Conservation (phyloP, 2,888 invertebrate genomes). For the Fragum sueziense region DNA sequence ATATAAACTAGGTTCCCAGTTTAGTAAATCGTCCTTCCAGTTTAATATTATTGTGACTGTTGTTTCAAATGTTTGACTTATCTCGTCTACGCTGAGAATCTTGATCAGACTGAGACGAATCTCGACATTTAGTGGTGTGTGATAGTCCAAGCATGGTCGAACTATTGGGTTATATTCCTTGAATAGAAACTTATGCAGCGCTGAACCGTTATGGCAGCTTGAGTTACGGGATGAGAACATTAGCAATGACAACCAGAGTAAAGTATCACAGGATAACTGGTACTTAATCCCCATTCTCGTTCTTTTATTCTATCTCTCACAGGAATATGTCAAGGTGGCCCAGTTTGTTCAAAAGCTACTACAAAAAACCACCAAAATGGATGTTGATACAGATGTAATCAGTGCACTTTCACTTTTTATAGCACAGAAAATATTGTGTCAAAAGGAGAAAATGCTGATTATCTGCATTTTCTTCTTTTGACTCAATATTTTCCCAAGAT, state of each 20-base stretch:
- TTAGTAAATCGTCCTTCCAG: slow-evolving; percentile 42
- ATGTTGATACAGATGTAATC: too few species aligned
- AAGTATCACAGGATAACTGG: background rate
- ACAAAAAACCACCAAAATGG: too few species aligned
- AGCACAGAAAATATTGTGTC: too few species aligned
- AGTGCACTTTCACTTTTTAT: too few species aligned
- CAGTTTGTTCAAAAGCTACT: too few species aligned
- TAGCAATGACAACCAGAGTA: background rate
- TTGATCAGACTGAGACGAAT: slow-evolving; percentile 25
- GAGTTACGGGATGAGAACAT: background rate
- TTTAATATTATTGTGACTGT: slow-evolving; percentile 24
- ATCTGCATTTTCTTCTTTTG: too few species aligned
- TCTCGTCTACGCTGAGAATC: slow-evolving; percentile 40
- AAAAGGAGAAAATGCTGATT: too few species aligned
- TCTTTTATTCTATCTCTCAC: too few species aligned
- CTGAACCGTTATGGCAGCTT: background rate
- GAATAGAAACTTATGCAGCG: background rate
- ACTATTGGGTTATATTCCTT: slow-evolving; percentile 14
- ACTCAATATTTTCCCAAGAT: too few species aligned
- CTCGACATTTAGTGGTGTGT: background rate
- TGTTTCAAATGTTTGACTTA: slow-evolving; percentile 34
- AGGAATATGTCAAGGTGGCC: too few species aligned
- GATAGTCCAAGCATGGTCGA: background rate
- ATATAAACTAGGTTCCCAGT: slow-evolving; percentile 33
- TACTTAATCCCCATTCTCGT: background rate